phyloP scores from a whole-genome alignment of 2,888 invertebrate species.

The Pasiphila rectangulata region DNA sequence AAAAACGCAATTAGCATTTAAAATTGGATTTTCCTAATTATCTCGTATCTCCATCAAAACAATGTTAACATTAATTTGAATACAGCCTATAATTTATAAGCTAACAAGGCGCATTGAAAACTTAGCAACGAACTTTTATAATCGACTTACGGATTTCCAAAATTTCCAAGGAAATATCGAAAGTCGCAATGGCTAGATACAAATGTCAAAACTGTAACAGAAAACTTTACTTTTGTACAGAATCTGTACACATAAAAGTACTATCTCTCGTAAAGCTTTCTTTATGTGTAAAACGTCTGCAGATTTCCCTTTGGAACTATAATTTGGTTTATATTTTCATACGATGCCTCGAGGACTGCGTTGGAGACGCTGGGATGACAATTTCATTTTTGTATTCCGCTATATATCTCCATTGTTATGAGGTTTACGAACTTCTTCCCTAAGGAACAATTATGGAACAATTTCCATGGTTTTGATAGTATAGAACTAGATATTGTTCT shows the following conservation, averaged over 20 bases:
- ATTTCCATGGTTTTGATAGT: no score
- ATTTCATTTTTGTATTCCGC: constrained; percentile 1
- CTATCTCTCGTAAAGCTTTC: background rate
- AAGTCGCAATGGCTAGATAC: background rate
- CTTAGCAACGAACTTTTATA: no score
- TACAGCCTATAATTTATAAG: no score
- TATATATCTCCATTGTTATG: background rate
- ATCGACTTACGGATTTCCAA: no score
- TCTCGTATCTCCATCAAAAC: no score
- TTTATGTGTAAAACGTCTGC: constrained; percentile 1
- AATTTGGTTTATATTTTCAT: constrained; percentile 7
- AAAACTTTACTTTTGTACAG: background rate
- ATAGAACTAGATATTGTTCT: no score
- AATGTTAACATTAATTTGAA: no score
- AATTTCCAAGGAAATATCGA: background rate
- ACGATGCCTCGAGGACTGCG: background rate
- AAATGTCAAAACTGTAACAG: background rate
- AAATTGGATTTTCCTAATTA: no score
- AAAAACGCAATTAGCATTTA: no score
- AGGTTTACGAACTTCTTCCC: background rate
- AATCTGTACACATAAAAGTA: background rate
- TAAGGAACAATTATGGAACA: no score
- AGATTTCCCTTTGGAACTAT: background rate
- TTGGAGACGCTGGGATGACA: constrained; percentile 1
- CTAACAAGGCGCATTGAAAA: no score